Base-by-base conservation (phyloP, 2,888 invertebrate species). In the Macropis europaea region DNA sequence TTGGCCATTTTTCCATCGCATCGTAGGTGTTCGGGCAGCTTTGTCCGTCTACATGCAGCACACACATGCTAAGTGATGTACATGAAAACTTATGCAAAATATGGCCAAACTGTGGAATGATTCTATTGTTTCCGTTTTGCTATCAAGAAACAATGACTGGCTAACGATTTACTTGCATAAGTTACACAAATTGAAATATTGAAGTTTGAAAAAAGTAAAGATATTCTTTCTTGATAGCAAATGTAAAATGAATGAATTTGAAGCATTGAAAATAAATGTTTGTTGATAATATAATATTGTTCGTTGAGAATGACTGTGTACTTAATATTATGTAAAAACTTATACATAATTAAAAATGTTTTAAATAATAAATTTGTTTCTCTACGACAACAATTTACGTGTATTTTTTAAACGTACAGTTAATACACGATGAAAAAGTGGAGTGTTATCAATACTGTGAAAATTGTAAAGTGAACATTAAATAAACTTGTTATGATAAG, bases 21-120 rank as follows among this genome's bases (percentile, higher is more conserved):
- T 82, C 80, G 81, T 85, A 62, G 86, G 81, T 56, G 83, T 82
- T 82, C 77, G 84, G 76, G 77, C 80, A 70, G 82, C 85, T 83
- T 82, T 88, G 78, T 83, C 86, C 85, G 85, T 88, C 89, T 88
- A 88, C 89, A 90, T 90, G 89, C 89, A 88, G 87, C 87, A 89
- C 87, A 89, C 89, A 88, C 88, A 88, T 88, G 88, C 88, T 85
- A 82, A 85, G 79, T 84, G 81, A 84, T 81, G 86, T 85, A 83
- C 83, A 84, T 78, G 82, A 82, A 81, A 77, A 79, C 79, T 83
- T 80, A 84, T 84, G 85, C 86, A 75, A 76, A 71, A 67, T 73
- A 70, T 69, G 66, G 64, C 77, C 62, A 72, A 56, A 76, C 76
- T 60, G 59, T 67, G 68, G 56, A 70, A 71, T 68, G 73, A 70